phyloP scores from a whole-genome alignment of 2,888 invertebrate species.

The Drosophila kambysellisi region DNA sequence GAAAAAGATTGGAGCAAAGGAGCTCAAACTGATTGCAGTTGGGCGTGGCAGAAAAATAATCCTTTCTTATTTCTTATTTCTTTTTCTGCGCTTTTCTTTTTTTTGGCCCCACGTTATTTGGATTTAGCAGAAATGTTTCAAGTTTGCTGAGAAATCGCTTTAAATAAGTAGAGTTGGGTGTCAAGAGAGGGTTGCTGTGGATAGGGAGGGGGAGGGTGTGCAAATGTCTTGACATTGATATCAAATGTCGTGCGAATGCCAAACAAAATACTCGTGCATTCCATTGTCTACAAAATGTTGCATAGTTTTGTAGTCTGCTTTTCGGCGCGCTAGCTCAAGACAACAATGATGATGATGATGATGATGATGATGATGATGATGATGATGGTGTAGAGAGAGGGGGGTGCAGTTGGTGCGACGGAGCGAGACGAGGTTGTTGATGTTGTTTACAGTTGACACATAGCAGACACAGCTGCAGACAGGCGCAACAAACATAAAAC shows the following conservation, averaged over 20 bases:
- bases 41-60: slow-evolving; percentile 66
- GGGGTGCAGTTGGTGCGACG: neutral
- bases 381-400: neutral
- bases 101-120: slow-evolving; percentile 5
- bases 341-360: slow-evolving; percentile 40
- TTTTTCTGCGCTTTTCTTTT: neutral
- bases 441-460: slow-evolving; percentile 79
- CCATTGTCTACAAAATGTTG: slow-evolving; percentile 60
- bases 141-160: slow-evolving; percentile 56
- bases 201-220: slow-evolving; percentile 4
- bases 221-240: slow-evolving; percentile 79
- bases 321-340: slow-evolving; percentile 37
- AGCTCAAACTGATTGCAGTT: slow-evolving; percentile 49
- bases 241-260: slow-evolving; percentile 70
- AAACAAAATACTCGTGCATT: slow-evolving; percentile 51
- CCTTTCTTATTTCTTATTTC: slow-evolving; percentile 53
- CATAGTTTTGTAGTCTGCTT: slow-evolving; percentile 63
- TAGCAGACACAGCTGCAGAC: slow-evolving; percentile 75
- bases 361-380: slow-evolving; percentile 13
- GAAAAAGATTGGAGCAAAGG: slow-evolving; percentile 9
- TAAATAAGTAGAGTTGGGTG: slow-evolving; percentile 49
- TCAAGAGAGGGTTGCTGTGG: neutral
- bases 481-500: slow-evolving; percentile 40
- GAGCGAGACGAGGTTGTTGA: slow-evolving; percentile 40
- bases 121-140: slow-evolving; percentile 51